A percentile compares a stretch with the other conserved stretches of the same genome.
Conservation (phyloP, 2,113 vertebrate species). For the Brienomyrus brachyistius region DNA sequence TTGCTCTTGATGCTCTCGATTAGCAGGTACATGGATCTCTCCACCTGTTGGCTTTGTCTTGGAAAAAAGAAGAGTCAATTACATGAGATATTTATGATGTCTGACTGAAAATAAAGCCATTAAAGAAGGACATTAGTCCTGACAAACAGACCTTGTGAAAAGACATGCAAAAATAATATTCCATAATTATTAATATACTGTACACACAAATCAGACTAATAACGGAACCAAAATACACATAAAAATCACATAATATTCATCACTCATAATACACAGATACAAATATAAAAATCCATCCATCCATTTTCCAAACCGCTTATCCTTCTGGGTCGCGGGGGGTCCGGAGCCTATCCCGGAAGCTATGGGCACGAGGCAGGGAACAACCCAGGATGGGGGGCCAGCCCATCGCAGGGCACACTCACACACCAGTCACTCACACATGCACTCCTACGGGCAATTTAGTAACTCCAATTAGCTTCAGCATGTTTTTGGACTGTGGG, state of each 20-base stretch:
- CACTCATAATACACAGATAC: not conserved
- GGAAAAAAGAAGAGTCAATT: constrained; percentile 9
- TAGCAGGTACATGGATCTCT: constrained; percentile 58
- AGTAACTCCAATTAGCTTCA: no score
- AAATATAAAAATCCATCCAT: not conserved
- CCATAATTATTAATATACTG: not conserved
- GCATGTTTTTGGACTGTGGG: no score
- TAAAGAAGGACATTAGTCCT: not conserved
- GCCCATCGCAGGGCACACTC: no score
- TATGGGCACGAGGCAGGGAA: no score
- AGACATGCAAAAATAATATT: not conserved
- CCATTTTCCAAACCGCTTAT: no score
- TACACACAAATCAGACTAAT: not conserved
- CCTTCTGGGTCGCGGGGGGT: no score
- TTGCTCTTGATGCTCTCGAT: constrained; percentile 58
- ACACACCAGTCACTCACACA: no score
- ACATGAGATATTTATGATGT: not conserved
- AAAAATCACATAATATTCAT: not conserved
- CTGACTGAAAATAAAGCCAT: not conserved
- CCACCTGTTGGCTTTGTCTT: constrained; percentile 73
- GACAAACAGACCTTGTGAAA: not conserved
- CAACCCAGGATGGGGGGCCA: no score
- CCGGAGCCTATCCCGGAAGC: no score
- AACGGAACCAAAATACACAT: not conserved
- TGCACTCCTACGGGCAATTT: no score